Conservation (phyloP, 2,888 invertebrate genomes). For the Gymnocheta viridis region DNA sequence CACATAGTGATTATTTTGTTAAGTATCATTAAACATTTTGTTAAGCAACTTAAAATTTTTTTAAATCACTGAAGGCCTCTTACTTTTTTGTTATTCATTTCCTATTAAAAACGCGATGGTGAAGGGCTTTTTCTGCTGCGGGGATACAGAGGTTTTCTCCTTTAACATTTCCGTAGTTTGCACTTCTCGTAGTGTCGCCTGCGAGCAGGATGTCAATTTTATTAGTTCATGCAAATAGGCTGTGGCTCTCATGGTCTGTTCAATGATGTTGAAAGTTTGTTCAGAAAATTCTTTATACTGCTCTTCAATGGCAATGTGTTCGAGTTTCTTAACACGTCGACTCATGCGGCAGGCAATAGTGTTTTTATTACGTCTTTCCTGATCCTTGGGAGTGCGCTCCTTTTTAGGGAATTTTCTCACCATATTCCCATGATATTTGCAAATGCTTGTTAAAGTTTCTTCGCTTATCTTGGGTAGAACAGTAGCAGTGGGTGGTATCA, state of each 20-base stretch:
- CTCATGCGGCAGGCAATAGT: constrained; percentile 79
- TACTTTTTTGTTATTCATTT: constrained; percentile 40
- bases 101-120: constrained; percentile 74
- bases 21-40: neutral
- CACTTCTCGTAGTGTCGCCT: neutral
- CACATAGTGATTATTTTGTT: constrained; percentile 61
- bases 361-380: constrained; percentile 79
- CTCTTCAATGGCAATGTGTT: constrained; percentile 77
- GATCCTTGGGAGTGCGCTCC: constrained; percentile 78
- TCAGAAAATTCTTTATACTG: constrained; percentile 75
- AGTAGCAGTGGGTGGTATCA: constrained; percentile 25
- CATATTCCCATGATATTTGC: constrained; percentile 79
- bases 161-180: neutral
- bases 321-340: constrained; percentile 78
- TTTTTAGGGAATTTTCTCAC: constrained; percentile 79
- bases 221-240: constrained; percentile 76
- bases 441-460: constrained; percentile 74
- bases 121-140: constrained; percentile 70
- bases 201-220: constrained; percentile 49
- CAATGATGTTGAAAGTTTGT: constrained; percentile 73
- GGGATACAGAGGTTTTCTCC: constrained; percentile 21
- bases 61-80: too few species aligned
- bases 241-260: constrained; percentile 74
- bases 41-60: too few species aligned
- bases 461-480: constrained; percentile 71